phyloP scores from a whole-genome alignment of 2,797 vertebrate genomes.

The Prunella strophiata region DNA sequence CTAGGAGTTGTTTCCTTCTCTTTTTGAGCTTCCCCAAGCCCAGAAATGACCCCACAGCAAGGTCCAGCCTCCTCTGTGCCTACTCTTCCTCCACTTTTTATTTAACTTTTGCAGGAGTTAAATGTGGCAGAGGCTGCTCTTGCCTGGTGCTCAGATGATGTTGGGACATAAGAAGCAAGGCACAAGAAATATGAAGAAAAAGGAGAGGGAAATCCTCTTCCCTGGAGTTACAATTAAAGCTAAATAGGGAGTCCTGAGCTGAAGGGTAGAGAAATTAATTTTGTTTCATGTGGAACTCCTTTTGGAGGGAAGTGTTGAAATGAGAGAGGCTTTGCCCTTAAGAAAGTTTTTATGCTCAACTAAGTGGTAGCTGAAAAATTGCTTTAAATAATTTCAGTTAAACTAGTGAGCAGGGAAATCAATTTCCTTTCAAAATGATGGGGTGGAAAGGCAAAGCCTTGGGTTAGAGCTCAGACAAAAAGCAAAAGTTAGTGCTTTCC shows the following conservation, averaged over 20 bases:
- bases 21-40: background rate
- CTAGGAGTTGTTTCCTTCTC: background rate
- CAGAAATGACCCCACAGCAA: background rate
- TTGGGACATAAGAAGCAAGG: background rate
- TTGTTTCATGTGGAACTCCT: slow-evolving; percentile 16
- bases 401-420: slow-evolving; percentile 23
- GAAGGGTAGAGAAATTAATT: slow-evolving; percentile 5
- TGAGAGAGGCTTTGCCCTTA: background rate
- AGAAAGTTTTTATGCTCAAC: background rate
- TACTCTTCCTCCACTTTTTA: background rate
- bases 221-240: background rate
- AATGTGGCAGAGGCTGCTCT: fast-evolving
- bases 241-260: background rate
- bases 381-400: slow-evolving; percentile 14
- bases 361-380: background rate
- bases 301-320: slow-evolving; percentile 38
- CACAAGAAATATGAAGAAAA: background rate
- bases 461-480: background rate
- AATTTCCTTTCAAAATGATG: slow-evolving; percentile 6
- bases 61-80: fast-evolving
- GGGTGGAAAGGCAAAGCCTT: background rate
- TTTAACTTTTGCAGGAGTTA: background rate
- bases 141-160: background rate
- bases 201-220: background rate
- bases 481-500: background rate